Evolutionary conservation across 2,888 invertebrate genomes (phyloP), one percentile per base, ranked within the genome.

Genomic region (Hirtodrosophila alboralis): DNA sequence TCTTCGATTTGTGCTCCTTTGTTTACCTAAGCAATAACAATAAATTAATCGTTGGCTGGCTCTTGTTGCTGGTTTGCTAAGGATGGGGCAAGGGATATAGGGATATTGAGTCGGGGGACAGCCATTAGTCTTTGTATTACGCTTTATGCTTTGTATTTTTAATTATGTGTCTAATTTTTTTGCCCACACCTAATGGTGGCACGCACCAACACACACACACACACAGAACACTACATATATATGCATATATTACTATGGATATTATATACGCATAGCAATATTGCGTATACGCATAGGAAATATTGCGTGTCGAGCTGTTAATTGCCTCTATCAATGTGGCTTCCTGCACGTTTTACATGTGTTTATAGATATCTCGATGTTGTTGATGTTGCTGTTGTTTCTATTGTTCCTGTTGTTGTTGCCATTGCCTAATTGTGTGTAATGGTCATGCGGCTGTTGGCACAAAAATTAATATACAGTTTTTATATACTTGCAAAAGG

Each of bases 1-100:
- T 75, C 75, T 78, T 75, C 75, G 69, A 83, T 83, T 73, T 53
- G n/a, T 57, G 56, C 34, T 62, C 66, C 75, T 80, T 76, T 81
- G 81, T 86, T 86, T 81, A 79, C 86, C 81, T 84, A 77, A 80
- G 81, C 84, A 84, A 81, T 81, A 86, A 86, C 86, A 71, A 81
- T 81, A 81, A 81, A 81, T 81, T 81, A 86, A 86, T 86, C 81
- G 81, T 5, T n/a, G 10, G 52, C 30, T 45, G 12, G 28, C n/a
- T n/a, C n/a, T 33, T 18, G 28, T 3, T 12, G 38, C 4, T 13
- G 26, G 21, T 26, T 7, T 9, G 12, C 9, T 9, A 30, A 3
- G 4, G 10, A 4, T 6, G 10, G 36, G 7, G 18, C 33, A 10
- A 30, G 10, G 16, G 10, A 21, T n/a, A n/a, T n/a, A n/a, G n/a